Percentiles rank a stretch among this genome's conserved stretches.
phyloP scores from a whole-genome alignment of 1,140 invertebrate genomes.

The Asbolus verrucosus region DNA sequence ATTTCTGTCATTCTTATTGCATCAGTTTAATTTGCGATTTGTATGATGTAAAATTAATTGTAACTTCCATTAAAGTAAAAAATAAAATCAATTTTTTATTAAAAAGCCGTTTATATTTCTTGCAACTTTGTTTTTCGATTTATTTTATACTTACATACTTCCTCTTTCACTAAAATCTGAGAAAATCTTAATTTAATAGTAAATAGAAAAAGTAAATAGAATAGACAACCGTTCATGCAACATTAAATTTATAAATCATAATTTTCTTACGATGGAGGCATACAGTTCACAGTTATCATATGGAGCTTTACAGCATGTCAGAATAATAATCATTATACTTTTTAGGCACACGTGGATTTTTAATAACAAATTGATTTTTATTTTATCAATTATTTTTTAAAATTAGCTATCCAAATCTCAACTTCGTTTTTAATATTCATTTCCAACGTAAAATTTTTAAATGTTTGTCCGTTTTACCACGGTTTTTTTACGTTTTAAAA shows the following conservation, averaged over 20 bases:
- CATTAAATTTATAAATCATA: neutral
- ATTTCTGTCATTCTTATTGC: constrained; percentile 17
- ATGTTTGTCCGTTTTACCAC: no score
- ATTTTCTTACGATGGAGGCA: no score
- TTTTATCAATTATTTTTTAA: constrained; percentile 5
- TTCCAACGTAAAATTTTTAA: no score
- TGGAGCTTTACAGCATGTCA: no score
- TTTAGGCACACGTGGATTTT: constrained; percentile 12
- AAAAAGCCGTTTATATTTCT: constrained; percentile 36
- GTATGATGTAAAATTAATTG: constrained; percentile 33
- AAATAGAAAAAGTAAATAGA: no score
- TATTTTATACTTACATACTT: constrained; percentile 5
- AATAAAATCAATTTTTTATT: constrained; percentile 39
- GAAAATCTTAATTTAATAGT: no score
- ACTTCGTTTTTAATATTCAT: neutral
- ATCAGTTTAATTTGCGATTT: constrained; percentile 31
- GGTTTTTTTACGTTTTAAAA: no score
- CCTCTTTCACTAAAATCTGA: no score
- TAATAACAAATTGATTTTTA: constrained; percentile 30
- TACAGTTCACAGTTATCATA: no score
- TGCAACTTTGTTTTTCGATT: constrained; percentile 25
- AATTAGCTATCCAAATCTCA: neutral
- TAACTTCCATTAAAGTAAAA: constrained; percentile 20
- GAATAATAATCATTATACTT: neutral
- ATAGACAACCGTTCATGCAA: no score